Evolutionary conservation across 2,797 vertebrate genomes (phyloP), one percentile per base, ranked within the genome.

Genomic region (Sebastes vulpes): DNA sequence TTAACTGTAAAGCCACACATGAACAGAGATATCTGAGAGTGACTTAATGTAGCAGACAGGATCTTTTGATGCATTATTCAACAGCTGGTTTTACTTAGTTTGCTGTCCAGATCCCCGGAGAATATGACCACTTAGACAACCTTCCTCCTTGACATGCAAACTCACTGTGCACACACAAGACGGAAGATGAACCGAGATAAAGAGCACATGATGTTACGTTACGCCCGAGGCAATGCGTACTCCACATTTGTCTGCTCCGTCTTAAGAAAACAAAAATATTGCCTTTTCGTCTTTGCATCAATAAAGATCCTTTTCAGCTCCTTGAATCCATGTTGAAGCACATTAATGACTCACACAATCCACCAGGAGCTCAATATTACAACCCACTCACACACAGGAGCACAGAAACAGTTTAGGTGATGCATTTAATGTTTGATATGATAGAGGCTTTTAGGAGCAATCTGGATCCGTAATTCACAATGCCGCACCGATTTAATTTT

Each of bases 11-110:
- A 21, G 9, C 46, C 28, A 53, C 52, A 73, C 46, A 66, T 1
- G 10, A 6, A 77, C 65, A 23, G 18, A 56, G 18, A 82, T 38
- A 71, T 38, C 31, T 54, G 26, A 68, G 54, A 61, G 74, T 56
- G 77, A 87, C 67, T 77, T 75, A 25, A 81, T 80, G 73, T 74
- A 86, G 74, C 73, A 70, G 35, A 74, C 66, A 74, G 50, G 60
- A 67, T 81, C 65, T 35, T 82, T 60, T 68, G 70, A 84, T 89
- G 69, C 74, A 86, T 88, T 77, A 84, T 89, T 85, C 38, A 89
- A 79, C 67, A 83, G 77, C 69, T 3, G 16, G 58, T 84, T 91
- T 83, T 72, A 85, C 79, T 82, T 56, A 14, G 72, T 84, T 87
- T 83, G 50, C 68, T 52, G 71, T 83, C 82, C 61, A 57, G 11